Percentiles rank a stretch among this genome's conserved stretches.
Evolutionary conservation across 2,888 invertebrate genomes (phyloP).

Genomic region (Eristalinus sepulchralis): DNA sequence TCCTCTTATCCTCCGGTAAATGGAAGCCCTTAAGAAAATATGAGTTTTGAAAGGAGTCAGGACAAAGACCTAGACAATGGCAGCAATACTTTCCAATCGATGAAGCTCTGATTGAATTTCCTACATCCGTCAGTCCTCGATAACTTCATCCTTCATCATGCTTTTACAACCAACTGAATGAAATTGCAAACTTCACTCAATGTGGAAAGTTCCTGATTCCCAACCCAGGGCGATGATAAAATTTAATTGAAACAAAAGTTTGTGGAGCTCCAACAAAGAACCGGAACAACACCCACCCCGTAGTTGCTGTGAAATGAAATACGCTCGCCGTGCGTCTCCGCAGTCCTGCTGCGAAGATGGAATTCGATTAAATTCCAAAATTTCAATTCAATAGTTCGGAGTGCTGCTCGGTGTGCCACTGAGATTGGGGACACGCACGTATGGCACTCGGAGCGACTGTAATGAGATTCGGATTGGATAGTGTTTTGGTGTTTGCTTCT

Average conservation of each 20-base stretch:
- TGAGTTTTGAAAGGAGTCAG: neutral
- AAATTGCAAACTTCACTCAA: neutral
- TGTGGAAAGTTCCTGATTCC: neutral
- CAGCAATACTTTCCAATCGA: neutral
- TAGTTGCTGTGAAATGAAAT: neutral
- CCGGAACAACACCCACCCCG: neutral
- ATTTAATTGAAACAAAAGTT: neutral
- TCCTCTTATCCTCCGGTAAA: neutral
- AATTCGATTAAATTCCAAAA: neutral
- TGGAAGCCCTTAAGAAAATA: neutral
- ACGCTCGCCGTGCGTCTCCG: neutral
- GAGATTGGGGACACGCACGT: neutral
- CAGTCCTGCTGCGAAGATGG: neutral
- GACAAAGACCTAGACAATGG: neutral
- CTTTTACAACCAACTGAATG: neutral
- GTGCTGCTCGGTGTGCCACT: neutral
- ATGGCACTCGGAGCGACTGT: neutral
- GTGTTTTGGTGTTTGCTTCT: constrained; percentile 15
- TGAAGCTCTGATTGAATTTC: neutral
- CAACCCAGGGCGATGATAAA: neutral
- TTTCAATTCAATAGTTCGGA: neutral
- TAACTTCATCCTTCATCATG: neutral
- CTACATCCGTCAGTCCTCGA: neutral
- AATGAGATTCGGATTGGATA: constrained; percentile 26
- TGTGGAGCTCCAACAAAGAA: neutral